Evolutionary conservation across 2,113 vertebrate species (phyloP).

Genomic region (Numenius arquata): DNA sequence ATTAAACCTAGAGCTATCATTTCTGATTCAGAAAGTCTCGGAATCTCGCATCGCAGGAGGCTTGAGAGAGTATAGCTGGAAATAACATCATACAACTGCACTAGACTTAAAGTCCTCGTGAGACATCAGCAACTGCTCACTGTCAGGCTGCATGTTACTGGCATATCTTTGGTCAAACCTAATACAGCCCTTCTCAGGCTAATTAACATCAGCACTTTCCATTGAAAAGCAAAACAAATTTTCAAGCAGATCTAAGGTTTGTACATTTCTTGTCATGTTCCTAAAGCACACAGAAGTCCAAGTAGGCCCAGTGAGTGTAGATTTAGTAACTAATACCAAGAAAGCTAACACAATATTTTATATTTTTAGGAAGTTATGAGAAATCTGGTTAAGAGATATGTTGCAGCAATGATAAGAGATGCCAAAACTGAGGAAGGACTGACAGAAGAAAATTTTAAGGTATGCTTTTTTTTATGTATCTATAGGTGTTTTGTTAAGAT

Average conservation of each 20-base stretch:
- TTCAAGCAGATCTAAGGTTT: not conserved
- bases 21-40: not conserved
- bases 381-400: slow-evolving; percentile 94
- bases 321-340: not conserved
- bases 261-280: not conserved
- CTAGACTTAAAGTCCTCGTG: not conserved
- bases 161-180: not conserved
- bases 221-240: not conserved
- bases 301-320: not conserved
- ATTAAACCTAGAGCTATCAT: not conserved
- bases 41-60: not conserved
- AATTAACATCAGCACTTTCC: not conserved
- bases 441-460: slow-evolving; percentile 98
- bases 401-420: slow-evolving; percentile 97
- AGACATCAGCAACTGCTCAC: not conserved
- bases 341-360: not conserved
- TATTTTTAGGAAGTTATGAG: slow-evolving; percentile 88
- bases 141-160: not conserved
- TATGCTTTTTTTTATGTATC: slow-evolving; percentile 42
- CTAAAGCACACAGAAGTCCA: not conserved
- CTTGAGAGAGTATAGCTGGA: not conserved
- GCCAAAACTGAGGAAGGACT: slow-evolving; percentile 93
- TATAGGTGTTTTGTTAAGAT: not conserved
- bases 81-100: not conserved
- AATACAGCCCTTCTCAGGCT: not conserved